phyloP scores from a whole-genome alignment of 2,888 invertebrate genomes.

The Scaptomyza tumidula region DNA sequence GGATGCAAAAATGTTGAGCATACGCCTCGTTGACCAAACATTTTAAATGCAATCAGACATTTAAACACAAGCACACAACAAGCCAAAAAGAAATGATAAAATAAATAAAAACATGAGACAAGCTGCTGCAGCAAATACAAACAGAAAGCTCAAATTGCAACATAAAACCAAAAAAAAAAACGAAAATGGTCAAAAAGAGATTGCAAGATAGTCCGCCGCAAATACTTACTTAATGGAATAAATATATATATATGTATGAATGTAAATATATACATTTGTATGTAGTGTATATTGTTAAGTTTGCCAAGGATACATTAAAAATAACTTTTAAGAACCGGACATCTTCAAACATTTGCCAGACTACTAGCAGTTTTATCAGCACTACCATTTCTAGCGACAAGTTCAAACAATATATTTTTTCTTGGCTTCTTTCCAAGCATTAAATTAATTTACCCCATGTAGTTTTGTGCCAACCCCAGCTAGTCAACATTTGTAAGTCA shows the following conservation, averaged over 20 bases:
- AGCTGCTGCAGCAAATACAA: slow-evolving; percentile 32
- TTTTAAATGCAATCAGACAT: slow-evolving; percentile 19
- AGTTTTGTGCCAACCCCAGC: slow-evolving; percentile 17
- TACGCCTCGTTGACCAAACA: slow-evolving; percentile 8
- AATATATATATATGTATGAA: neutral
- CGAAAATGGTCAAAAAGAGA: slow-evolving; percentile 3
- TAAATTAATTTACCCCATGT: slow-evolving; percentile 56
- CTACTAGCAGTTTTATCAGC: slow-evolving; percentile 22
- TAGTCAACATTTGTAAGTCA: slow-evolving; percentile 40
- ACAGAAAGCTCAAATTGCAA: slow-evolving; percentile 38
- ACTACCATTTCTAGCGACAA: neutral
- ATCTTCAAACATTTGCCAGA: slow-evolving; percentile 22
- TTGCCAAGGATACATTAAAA: slow-evolving; percentile 29
- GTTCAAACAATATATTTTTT: slow-evolving; percentile 13
- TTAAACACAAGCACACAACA: slow-evolving; percentile 9
- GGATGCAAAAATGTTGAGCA: neutral
- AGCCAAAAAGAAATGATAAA: neutral
- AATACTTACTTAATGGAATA: slow-evolving; percentile 17
- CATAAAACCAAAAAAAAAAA: slow-evolving; percentile 6
- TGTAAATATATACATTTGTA: neutral
- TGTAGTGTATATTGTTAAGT: slow-evolving; percentile 9
- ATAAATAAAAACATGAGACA: slow-evolving; percentile 21
- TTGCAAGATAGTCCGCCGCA: slow-evolving; percentile 8
- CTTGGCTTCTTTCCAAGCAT: slow-evolving; percentile 52
- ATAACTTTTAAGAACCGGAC: slow-evolving; percentile 31